Evolutionary conservation across 2,113 vertebrate genomes (phyloP).

Genomic region (Elaphurus davidianus): DNA sequence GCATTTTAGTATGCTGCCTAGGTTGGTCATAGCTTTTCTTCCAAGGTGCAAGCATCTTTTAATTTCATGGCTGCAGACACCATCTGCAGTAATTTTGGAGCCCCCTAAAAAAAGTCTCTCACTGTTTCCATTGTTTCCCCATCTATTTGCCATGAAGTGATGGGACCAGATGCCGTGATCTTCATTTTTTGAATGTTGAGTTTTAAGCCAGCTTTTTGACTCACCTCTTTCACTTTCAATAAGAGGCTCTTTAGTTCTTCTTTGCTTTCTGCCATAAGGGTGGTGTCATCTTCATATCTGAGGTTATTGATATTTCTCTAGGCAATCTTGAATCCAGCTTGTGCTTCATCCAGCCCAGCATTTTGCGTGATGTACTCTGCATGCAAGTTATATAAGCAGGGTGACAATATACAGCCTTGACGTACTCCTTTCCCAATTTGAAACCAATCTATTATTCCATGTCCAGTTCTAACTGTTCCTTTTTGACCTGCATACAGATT

Average conservation of each 20-base stretch:
- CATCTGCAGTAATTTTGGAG: neutral
- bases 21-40: neutral
- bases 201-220: too few relatives aligned
- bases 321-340: neutral
- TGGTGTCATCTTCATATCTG: neutral
- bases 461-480: neutral
- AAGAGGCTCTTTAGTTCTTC: neutral
- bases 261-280: neutral
- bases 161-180: neutral
- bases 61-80: neutral
- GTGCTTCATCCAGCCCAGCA: neutral
- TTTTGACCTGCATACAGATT: neutral
- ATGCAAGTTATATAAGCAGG: neutral
- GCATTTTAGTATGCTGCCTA: neutral
- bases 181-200: too few relatives aligned
- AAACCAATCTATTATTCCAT: neutral
- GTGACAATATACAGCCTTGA: neutral
- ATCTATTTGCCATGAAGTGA: neutral
- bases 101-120: neutral
- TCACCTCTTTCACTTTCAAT: neutral
- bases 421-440: neutral
- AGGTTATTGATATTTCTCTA: neutral
- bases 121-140: neutral
- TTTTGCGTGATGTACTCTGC: neutral
- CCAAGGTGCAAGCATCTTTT: neutral